Conservation (phyloP, 2,797 vertebrate genomes). For the Rhodeus uyekii region DNA sequence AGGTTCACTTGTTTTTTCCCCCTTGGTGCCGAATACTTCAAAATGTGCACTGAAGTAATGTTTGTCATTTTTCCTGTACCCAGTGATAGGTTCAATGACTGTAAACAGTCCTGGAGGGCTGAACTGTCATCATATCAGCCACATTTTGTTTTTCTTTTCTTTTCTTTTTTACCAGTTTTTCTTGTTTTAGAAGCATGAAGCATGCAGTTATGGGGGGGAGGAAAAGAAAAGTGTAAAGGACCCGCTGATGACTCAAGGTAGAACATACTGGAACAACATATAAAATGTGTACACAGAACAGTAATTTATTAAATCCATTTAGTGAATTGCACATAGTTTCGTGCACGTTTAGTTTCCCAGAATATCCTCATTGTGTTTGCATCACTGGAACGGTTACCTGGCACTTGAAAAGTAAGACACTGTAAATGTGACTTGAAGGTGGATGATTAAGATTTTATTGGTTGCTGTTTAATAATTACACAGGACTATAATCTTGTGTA, state of each 20-base stretch:
- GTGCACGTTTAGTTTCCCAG: background rate
- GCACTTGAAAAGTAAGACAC: background rate
- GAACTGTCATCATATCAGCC: background rate
- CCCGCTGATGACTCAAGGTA: background rate
- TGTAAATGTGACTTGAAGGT: background rate
- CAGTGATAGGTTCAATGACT: background rate
- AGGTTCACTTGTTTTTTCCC: background rate
- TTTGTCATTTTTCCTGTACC: background rate
- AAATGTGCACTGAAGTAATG: background rate
- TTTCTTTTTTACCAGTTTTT: conserved; percentile 5
- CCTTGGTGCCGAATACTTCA: background rate
- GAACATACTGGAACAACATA: background rate
- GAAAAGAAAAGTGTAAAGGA: background rate
- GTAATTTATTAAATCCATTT: background rate
- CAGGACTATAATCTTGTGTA: background rate
- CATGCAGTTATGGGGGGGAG: background rate
- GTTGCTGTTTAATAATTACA: background rate
- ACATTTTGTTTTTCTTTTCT: background rate
- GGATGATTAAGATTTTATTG: background rate
- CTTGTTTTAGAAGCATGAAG: background rate
- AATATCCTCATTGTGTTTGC: background rate
- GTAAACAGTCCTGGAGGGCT: background rate
- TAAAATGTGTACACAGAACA: background rate
- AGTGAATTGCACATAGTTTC: background rate
- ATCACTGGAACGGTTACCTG: background rate